Base-by-base conservation (phyloP, 2,797 vertebrate genomes). In the Acestrorhynchus altus region DNA sequence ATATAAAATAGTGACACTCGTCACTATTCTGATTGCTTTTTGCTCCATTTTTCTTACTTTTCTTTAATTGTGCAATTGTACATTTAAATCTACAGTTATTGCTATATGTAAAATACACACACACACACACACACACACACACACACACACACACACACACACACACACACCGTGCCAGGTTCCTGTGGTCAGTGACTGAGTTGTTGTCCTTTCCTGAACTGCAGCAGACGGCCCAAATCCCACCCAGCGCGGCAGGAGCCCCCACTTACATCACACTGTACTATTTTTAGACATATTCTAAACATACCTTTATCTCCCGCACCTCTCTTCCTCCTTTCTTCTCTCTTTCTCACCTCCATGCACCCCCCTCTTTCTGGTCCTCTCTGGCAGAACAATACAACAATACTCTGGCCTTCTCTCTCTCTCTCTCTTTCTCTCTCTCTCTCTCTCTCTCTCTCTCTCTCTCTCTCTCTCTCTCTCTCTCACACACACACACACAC, bases 281-380 rank as follows among this genome's bases (percentile, higher is more conserved):
- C 91, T 94, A 94, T 94, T 91, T 93, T 92, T 93, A 91, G 92
- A 88, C 84, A 12, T 67, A 72, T 81, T 81, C 86, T 87, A 88
- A 85, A 87, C 87, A 88, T 86, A 81, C 77, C 77, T 75, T 60
- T 56, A 76, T 68, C 77, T 54, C 40, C 67, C 51, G 28, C 59
- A 51, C 31, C 47, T 24, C 35, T 24, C 26, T 13, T 51, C 16
- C 51, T 20, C 15, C 8, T 61, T 18, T 1, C 54, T 63, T 51
- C 51, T 59, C 44, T 42, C 24, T 72, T 56, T 28, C 11, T 54
- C 24, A 11, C 24, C 22, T 49, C 42, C 49, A 18, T 66, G 24
- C 16, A 1, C 20, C 42, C 28, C 52, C 31, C 22, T 11, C 49
- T n/a, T 49, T n/a, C 18, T 15, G 6, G 40, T 52, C n/a, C 16